Evolutionary conservation across 2,797 vertebrate species (phyloP).

Genomic region (Alcedo quadribrachys): DNA sequence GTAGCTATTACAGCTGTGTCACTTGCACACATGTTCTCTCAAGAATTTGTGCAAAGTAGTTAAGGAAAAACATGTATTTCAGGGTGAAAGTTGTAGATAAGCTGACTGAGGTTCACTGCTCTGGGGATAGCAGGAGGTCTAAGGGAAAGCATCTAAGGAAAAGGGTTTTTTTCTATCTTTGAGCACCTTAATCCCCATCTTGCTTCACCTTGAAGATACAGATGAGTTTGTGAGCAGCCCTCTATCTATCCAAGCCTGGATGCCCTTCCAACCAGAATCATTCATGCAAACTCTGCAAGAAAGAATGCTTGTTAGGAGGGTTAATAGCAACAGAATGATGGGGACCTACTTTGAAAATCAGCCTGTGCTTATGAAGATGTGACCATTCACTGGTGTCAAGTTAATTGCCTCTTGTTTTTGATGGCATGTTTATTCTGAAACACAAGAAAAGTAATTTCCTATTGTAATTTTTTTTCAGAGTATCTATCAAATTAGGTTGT

Average conservation of each 20-base stretch:
- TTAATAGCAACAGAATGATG: constrained; percentile 19
- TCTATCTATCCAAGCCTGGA: background rate
- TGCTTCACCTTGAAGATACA: background rate
- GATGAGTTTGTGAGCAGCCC: background rate
- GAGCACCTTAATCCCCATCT: background rate
- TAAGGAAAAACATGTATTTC: background rate
- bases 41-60: background rate
- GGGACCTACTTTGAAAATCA: constrained; percentile 17
- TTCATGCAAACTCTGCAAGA: background rate
- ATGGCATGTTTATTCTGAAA: constrained; percentile 47
- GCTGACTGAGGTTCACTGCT: background rate
- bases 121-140: accelerated
- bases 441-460: constrained; percentile 33
- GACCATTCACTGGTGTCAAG: background rate
- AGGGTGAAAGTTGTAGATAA: background rate
- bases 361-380: background rate
- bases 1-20: background rate
- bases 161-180: background rate
- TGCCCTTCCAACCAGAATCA: background rate
- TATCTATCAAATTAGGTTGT: constrained; percentile 71
- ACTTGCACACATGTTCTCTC: background rate
- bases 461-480: constrained; percentile 20
- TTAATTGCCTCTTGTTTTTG: constrained; percentile 29
- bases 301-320: background rate
- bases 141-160: background rate